These are phyloP conservation scores for Glyptemys insculpta DNA, from an alignment of 2,797 vertebrate genomes.

Conservation along the genomic window DNA sequence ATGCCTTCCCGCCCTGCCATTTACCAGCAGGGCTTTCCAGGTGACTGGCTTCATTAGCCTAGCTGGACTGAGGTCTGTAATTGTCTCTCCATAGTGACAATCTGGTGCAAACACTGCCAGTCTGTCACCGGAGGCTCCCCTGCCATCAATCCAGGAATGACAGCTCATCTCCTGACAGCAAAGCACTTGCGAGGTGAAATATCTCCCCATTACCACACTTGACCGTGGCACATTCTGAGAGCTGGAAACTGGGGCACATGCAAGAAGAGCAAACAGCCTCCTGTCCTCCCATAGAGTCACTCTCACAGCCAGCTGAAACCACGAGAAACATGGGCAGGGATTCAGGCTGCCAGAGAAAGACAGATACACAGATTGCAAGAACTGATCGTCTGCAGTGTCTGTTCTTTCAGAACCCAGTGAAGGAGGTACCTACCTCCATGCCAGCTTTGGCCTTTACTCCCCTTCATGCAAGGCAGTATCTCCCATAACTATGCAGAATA, in stretches of 20 bases:
- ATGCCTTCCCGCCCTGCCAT: no score
- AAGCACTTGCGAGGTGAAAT: accelerated
- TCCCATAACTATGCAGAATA: neutral
- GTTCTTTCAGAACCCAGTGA: neutral
- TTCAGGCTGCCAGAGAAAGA: conserved; percentile 50
- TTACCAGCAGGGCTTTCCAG: neutral
- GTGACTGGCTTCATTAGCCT: neutral
- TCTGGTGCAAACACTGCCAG: neutral
- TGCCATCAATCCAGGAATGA: accelerated
- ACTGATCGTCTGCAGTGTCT: neutral
- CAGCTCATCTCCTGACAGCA: neutral
- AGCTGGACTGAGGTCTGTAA: neutral
- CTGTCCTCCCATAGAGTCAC: neutral
- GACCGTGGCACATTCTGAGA: neutral
- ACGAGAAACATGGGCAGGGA: neutral
- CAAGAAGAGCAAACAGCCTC: accelerated
- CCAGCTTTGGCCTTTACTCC: neutral
- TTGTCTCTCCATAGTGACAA: no score
- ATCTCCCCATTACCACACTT: neutral
- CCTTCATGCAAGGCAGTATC: accelerated
- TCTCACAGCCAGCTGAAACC: conserved; percentile 49
- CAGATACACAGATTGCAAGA: conserved; percentile 19
- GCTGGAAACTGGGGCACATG: neutral
- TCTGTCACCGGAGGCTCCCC: neutral
- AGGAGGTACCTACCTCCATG: accelerated